Evolutionary conservation across 2,888 invertebrate genomes (phyloP), one percentile per base, ranked within the genome.

Genomic region (Chromoteleia sp.): DNA sequence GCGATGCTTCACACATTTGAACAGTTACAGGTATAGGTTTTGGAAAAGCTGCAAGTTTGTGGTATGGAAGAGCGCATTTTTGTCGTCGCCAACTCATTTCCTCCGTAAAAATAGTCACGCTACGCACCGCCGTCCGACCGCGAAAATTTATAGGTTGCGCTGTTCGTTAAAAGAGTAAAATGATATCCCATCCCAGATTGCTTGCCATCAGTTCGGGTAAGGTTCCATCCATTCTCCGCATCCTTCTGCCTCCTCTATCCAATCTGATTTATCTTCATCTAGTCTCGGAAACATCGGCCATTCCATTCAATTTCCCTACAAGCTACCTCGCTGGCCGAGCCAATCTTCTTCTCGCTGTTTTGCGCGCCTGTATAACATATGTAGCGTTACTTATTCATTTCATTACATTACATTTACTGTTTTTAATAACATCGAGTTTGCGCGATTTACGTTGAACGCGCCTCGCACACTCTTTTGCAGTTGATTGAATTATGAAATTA

Each of bases 231-330:
- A 65, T 71, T 75, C 56, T 75, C 56, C n/a, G 70, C 67, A 75
- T 76, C 67, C 59, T 59, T 67, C 67, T 82, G 39, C 59, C 74
- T 63, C 29, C 70, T 70, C 73, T 43, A 70, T 65, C 70, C 74
- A 70, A 61, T 68, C 77, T 59, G 77, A 74, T 83, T 74, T 74
- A 77, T 78, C 70, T 80, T 65, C 70, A 70, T 77, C 77, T 65
- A 78, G 65, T 54, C 80, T 81, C 77, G 81, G 81, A 78, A 77
- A 70, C 81, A 77, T 65, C 45, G 73, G 54, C 74, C 48, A 77
- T 77, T 83, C 61, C 80, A 81, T 81, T 83, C 83, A 81, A 83
- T 83, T 83, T 75, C 70, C 71, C 71, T 78, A 61, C 73, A 74
- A 75, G 43, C 67, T 39, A 41, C 30, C 43, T 50, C 71, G 56